Conservation (phyloP, 2,888 invertebrate genomes). For the Scaptodrosophila latifasciaeformis region DNA sequence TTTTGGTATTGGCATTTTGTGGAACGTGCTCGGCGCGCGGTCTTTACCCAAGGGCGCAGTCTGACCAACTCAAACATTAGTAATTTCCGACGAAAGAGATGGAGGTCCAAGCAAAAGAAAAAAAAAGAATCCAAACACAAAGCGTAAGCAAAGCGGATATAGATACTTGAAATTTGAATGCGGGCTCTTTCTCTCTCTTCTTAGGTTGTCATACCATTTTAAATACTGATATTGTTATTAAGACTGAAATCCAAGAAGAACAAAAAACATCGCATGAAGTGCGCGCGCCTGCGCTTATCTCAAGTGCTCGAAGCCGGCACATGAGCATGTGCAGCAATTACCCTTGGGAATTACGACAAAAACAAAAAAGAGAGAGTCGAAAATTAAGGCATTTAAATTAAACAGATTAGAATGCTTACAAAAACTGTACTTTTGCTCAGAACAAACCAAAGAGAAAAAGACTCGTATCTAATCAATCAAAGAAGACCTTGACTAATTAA, state of each 20-base stretch:
- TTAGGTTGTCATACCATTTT: constrained; percentile 11
- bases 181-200: constrained; percentile 16
- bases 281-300: constrained; percentile 1
- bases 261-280: not conserved
- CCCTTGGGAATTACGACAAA: too few species aligned
- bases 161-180: constrained; percentile 48
- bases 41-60: constrained; percentile 16
- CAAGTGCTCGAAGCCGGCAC: not conserved
- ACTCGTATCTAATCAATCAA: too few species aligned
- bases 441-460: too few species aligned
- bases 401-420: too few species aligned
- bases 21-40: constrained; percentile 64
- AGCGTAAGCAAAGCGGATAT: constrained; percentile 40
- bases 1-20: constrained; percentile 36
- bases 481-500: too few species aligned
- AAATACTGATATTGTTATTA: too few species aligned
- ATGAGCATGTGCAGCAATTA: not conserved
- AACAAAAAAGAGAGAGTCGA: too few species aligned
- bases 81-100: constrained; percentile 17
- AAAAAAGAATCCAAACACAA: constrained; percentile 28
- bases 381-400: too few species aligned
- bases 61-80: constrained; percentile 12
- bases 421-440: too few species aligned
- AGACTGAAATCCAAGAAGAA: not conserved
- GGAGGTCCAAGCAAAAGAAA: constrained; percentile 5